Percentiles rank a stretch among this genome's conserved stretches.
Evolutionary conservation across 1,140 invertebrate genomes (phyloP).

Genomic region (Euura saliciscinereae): DNA sequence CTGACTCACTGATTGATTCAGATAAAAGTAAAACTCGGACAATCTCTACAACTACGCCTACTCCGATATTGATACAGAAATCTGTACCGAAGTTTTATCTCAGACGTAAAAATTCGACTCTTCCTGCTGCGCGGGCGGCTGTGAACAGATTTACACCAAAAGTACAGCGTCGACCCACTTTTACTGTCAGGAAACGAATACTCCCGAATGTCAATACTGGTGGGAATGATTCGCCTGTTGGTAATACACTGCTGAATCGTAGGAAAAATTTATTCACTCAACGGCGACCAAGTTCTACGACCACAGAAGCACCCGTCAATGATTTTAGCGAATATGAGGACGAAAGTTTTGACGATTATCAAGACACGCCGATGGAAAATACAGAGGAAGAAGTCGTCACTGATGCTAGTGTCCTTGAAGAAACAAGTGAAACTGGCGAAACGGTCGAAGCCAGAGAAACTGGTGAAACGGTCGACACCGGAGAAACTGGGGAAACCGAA

Average conservation of each 20-base stretch:
- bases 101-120: too few species aligned
- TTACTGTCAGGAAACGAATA: background rate
- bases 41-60: too few species aligned
- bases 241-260: slow-evolving; percentile 24
- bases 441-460: background rate
- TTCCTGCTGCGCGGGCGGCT: too few species aligned
- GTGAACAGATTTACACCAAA: too few species aligned
- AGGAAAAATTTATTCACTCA: slow-evolving; percentile 44
- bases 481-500: background rate
- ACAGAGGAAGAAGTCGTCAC: background rate
- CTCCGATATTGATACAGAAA: too few species aligned
- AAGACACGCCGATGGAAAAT: background rate
- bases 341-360: slow-evolving; percentile 5
- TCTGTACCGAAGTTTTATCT: too few species aligned
- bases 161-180: background rate
- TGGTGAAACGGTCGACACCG: background rate
- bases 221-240: slow-evolving; percentile 6
- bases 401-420: too few species aligned
- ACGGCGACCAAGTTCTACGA: slow-evolving; percentile 31
- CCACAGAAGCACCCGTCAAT: slow-evolving; percentile 14
- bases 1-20: too few species aligned
- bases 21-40: too few species aligned
- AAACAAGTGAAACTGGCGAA: background rate
- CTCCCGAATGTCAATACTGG: slow-evolving; percentile 16
- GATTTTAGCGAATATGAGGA: slow-evolving; percentile 5